phyloP scores from a whole-genome alignment of 2,888 invertebrate species.

The Oscheius onirici region DNA sequence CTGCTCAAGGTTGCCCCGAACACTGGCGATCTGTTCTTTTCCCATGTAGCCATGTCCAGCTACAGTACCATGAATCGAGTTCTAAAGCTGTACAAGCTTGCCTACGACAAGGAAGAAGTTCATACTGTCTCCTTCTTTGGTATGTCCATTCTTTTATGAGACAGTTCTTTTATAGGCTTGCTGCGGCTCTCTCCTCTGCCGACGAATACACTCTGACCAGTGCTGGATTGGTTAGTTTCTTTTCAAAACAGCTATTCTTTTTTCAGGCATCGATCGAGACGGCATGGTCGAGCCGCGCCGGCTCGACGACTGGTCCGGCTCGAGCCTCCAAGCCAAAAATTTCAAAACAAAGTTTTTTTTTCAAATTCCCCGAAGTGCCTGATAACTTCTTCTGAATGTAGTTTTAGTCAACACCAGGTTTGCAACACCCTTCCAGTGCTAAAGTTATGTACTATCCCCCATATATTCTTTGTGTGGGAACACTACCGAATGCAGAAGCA shows the following conservation, averaged over 20 bases:
- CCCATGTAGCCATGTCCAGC: constrained; percentile 69
- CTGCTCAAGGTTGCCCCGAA: constrained; percentile 64
- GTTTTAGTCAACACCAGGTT: too few relatives aligned
- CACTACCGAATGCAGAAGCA: too few relatives aligned
- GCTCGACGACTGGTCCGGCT: too few relatives aligned
- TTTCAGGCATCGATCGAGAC: constrained; percentile 80
- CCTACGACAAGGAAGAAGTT: constrained; percentile 76
- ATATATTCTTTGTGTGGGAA: too few relatives aligned
- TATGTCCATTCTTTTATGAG: too few relatives aligned
- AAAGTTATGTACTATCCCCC: too few relatives aligned
- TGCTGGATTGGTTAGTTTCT: constrained; percentile 58
- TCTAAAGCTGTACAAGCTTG: constrained; percentile 76
- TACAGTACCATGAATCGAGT: constrained; percentile 69
- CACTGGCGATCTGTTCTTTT: constrained; percentile 59
- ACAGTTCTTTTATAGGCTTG: constrained; percentile 64
- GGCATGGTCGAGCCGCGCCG: constrained; percentile 80
- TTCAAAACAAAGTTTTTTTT: too few relatives aligned
- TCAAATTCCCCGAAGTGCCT: too few relatives aligned
- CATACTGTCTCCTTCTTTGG: constrained; percentile 56
- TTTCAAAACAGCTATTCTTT: too few relatives aligned
- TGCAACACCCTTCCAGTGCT: too few relatives aligned
- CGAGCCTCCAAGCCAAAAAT: too few relatives aligned
- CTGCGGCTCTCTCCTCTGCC: constrained; percentile 69
- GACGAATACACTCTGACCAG: constrained; percentile 71
- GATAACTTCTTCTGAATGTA: too few relatives aligned